Evolutionary conservation across 2,888 invertebrate genomes (phyloP).

Genomic region (Oligia latruncula): DNA sequence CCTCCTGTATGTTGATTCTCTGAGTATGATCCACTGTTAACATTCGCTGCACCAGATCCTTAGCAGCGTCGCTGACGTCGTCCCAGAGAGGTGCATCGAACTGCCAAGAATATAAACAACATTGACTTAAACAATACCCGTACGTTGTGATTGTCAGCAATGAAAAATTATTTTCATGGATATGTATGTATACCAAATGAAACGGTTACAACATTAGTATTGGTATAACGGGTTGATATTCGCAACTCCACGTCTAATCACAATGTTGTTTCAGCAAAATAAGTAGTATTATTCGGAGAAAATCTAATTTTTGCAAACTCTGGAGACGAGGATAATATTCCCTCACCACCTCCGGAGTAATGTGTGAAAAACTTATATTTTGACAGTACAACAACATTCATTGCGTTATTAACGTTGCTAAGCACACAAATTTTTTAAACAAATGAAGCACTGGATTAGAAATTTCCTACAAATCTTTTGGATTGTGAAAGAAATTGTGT

Average conservation of each 20-base stretch:
- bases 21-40: conserved; percentile 97
- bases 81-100: conserved; percentile 97
- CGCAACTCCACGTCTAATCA: not conserved
- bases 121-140: not conserved
- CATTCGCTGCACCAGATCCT: conserved; percentile 98
- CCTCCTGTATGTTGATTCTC: conserved; percentile 98
- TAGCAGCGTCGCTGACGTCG: conserved; percentile 97
- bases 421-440: not conserved
- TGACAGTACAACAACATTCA: not conserved
- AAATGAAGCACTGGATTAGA: not conserved
- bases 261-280: not conserved
- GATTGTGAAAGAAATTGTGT: not conserved
- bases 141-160: not conserved
- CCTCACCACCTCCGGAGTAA: not conserved
- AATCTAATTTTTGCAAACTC: not conserved
- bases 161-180: not conserved
- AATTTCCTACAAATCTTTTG: not conserved
- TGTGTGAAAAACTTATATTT: not conserved
- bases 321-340: not conserved
- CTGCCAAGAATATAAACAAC: conserved; percentile 84
- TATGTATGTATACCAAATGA: not conserved
- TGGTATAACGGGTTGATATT: not conserved
- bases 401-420: not conserved
- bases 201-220: not conserved
- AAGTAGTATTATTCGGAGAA: not conserved